These are phyloP conservation scores for Buteo buteo DNA, from an alignment of 2,113 vertebrate genomes.

Conservation along the genomic window DNA sequence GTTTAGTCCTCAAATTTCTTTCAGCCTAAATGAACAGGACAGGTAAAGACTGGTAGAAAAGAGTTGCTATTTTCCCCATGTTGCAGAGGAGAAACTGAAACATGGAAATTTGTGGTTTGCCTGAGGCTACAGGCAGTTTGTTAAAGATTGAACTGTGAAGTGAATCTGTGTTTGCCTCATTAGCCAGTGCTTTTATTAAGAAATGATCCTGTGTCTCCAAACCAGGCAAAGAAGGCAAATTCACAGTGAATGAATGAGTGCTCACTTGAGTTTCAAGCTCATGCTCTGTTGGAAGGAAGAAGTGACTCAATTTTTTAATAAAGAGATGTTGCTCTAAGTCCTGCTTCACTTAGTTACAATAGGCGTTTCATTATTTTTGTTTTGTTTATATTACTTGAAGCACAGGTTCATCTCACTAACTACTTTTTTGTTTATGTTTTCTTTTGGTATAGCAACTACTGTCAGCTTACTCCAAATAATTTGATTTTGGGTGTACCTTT, in stretches of 20 bases:
- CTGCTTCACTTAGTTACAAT: constrained; percentile 41
- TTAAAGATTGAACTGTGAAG: not conserved
- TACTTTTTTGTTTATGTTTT: constrained; percentile 18
- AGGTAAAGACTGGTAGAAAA: not conserved
- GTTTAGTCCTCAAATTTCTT: not conserved
- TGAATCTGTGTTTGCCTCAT: not conserved
- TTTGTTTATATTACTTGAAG: constrained; percentile 27
- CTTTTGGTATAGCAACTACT: constrained; percentile 22
- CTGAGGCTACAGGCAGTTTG: not conserved
- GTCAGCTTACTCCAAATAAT: not conserved
- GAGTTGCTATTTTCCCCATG: not conserved
- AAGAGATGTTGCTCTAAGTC: not conserved
- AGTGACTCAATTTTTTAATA: constrained; percentile 5
- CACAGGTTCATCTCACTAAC: constrained; percentile 10
- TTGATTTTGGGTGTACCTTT: constrained; percentile 10
- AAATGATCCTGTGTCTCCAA: not conserved
- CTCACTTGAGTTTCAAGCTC: not conserved
- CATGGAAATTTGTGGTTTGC: not conserved
- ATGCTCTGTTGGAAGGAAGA: not conserved
- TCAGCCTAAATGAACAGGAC: not conserved
- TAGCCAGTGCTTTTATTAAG: not conserved
- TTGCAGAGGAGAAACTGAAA: not conserved
- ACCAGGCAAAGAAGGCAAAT: not conserved
- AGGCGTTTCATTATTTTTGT: constrained; percentile 27
- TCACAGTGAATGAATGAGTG: not conserved